Evolutionary conservation across 2,888 invertebrate species (phyloP).

Genomic region (Steinernema hermaphroditum): DNA sequence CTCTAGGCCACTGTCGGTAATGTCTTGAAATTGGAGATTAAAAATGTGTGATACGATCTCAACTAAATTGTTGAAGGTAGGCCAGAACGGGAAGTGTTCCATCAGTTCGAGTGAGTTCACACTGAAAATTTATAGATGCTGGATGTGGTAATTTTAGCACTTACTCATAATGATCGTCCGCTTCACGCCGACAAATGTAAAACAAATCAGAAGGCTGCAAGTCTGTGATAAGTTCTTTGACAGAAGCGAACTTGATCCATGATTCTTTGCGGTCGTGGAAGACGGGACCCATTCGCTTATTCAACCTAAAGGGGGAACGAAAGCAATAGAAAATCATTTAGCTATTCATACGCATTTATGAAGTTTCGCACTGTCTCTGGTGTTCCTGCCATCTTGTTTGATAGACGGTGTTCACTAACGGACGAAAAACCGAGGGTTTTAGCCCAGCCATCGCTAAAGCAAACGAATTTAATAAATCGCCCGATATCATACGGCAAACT

Average conservation of each 20-base stretch:
- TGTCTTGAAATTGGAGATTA: conserved; percentile 58
- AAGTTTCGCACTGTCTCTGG: conserved; percentile 64
- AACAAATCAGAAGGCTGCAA: conserved; percentile 58
- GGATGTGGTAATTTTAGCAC: background rate
- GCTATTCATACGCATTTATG: conserved; percentile 52
- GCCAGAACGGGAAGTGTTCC: conserved; percentile 66
- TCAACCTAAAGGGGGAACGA: conserved; percentile 41
- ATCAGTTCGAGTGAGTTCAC: conserved; percentile 56
- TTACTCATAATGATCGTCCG: conserved; percentile 61
- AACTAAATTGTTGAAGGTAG: conserved; percentile 61
- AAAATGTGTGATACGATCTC: conserved; percentile 54
- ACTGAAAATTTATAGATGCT: background rate
- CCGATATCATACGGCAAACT: conserved; percentile 40
- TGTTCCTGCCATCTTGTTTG: conserved; percentile 64
- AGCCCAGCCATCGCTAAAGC: conserved; percentile 59
- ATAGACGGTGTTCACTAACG: conserved; percentile 60
- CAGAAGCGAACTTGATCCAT: conserved; percentile 56
- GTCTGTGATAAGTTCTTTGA: conserved; percentile 50
- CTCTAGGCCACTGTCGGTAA: conserved; percentile 57
- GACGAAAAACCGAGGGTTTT: conserved; percentile 61
- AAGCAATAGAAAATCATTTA: too few species aligned
- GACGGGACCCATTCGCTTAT: conserved; percentile 59
- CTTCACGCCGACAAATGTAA: conserved; percentile 62
- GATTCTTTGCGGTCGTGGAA: conserved; percentile 62
- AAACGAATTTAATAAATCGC: conserved; percentile 24